Evolutionary conservation across 2,888 invertebrate genomes (phyloP), one percentile per base, ranked within the genome.

Genomic region (Drosophila dives): DNA sequence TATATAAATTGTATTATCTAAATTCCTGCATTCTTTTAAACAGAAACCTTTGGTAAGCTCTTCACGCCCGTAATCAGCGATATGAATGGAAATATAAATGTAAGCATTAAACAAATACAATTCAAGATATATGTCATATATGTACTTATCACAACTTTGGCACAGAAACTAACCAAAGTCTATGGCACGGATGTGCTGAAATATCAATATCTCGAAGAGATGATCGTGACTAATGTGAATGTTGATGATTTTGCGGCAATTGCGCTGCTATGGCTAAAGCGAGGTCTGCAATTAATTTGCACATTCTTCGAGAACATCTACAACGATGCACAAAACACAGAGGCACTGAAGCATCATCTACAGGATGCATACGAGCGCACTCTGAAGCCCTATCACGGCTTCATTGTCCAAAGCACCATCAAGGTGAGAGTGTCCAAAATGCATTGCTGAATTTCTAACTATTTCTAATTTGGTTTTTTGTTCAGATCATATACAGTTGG

Each of bases 21-120:
- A 61, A 69, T 69, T 11, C 29, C 2, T 29, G 29, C 36, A 34
- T n/a, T 49, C n/a, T 38, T 29, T 26, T 54, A 26, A 36, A 34
- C 94, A 96, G 97, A 96, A 87, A 94, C 94, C 80, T 95, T 97
- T 90, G 97, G 97, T 59, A 95, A 95, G 92, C 93, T 95, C 20
- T 96, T 97, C 92, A 94, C 95, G 53, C 96, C 96, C 33, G 95
- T 97, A 48, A 95, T 95, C 85, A 94, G 94, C 92, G 97, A 97
- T 89, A 96, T 97, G 95, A 95, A 95, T 93, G 95, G 95, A 83
- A 97, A 97, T 92, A 95, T 97, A 80, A 94, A 95, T 91, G 97
- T 96, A 93, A 94, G 86, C 59, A 26, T 33, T 2, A 20, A 34
- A 2, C 20, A 17, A 32, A 32, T 33, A 2, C 29, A 38, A 1